Percentiles rank a stretch among this genome's conserved stretches.
phyloP scores from a whole-genome alignment of 2,113 vertebrate species.

The Paracanthobrama guichenoti region DNA sequence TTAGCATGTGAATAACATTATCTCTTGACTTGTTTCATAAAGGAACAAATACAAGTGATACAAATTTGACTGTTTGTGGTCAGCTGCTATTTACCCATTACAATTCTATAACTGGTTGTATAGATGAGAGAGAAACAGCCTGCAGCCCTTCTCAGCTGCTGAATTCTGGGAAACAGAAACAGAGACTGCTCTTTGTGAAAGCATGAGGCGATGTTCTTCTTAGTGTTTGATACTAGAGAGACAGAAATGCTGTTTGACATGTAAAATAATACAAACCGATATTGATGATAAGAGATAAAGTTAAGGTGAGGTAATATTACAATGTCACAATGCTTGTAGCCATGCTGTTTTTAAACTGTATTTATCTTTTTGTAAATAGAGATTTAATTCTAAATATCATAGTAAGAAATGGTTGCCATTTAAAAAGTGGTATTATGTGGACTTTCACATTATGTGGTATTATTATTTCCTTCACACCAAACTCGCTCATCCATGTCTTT shows the following conservation, averaged over 20 bases:
- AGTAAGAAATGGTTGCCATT: neutral
- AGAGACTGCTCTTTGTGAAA: neutral
- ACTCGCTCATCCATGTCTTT: too few species aligned
- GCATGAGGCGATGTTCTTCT: neutral
- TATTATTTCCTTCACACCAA: too few species aligned
- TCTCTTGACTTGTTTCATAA: neutral
- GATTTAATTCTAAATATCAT: neutral
- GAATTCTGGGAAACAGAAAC: slow-evolving; percentile 24
- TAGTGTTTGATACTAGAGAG: neutral
- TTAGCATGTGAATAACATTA: slow-evolving; percentile 6
- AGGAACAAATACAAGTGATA: slow-evolving; percentile 6
- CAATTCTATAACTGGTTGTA: slow-evolving; percentile 16
- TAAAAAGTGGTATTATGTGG: neutral
- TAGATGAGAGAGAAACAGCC: slow-evolving; percentile 7
- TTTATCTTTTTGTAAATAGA: neutral
- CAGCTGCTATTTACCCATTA: neutral
- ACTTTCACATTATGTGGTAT: too few species aligned
- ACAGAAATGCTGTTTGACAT: neutral
- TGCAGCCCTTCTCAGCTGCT: neutral
- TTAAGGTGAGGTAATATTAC: neutral
- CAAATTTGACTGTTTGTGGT: slow-evolving; percentile 11
- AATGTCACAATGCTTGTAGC: neutral
- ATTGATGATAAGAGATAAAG: neutral
- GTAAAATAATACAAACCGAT: neutral
- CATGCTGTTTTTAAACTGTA: neutral